Conservation (phyloP, 2,113 vertebrate species). For the Mesoclemmys tuberculata region DNA sequence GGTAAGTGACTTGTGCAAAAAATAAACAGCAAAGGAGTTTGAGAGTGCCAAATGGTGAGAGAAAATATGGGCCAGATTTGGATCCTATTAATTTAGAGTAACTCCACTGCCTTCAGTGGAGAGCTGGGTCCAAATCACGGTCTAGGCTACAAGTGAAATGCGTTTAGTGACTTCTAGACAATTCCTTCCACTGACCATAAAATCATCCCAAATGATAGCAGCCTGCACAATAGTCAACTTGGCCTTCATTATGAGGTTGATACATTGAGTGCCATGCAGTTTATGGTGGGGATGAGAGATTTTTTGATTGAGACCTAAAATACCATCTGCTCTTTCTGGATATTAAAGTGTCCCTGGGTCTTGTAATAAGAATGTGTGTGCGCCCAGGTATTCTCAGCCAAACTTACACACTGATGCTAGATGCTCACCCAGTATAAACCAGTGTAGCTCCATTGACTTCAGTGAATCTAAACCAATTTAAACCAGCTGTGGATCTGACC, state of each 20-base stretch:
- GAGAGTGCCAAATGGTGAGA: background rate
- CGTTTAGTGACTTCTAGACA: background rate
- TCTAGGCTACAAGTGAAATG: background rate
- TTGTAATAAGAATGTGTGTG: background rate
- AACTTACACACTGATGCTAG: background rate
- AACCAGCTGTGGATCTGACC: background rate
- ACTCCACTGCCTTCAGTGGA: background rate
- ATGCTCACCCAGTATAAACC: background rate
- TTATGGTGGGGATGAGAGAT: background rate
- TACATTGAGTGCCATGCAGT: background rate
- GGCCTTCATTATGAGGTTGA: accelerated
- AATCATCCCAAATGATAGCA: background rate
- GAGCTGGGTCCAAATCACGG: background rate
- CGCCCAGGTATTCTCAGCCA: background rate
- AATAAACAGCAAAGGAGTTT: background rate
- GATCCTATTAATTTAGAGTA: background rate
- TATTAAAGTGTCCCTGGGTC: background rate
- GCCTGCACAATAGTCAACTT: background rate
- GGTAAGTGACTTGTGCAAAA: background rate
- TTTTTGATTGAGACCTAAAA: background rate
- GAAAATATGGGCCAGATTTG: background rate
- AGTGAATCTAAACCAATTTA: background rate
- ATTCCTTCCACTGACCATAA: background rate
- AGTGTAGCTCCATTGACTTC: background rate
- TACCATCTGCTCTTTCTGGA: background rate